These are phyloP conservation scores for Porites cylindrica DNA, from an alignment of 92 coral and sea anemone genomes.

Conservation along the genomic window DNA sequence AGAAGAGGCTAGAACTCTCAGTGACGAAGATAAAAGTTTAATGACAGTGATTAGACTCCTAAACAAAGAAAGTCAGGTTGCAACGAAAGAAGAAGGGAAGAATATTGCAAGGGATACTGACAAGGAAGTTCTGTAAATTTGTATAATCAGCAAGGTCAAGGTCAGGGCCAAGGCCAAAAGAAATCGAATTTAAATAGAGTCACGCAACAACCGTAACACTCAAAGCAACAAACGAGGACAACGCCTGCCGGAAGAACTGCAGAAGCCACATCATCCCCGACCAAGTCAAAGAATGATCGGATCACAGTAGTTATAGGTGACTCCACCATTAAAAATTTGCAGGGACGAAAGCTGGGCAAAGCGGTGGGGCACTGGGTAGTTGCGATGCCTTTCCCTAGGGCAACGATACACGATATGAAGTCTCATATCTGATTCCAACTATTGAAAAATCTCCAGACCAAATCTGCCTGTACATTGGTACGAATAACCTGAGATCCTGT, in stretches of 20 bases:
- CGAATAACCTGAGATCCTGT: not conserved
- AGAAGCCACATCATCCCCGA: no score
- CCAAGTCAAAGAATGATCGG: no score
- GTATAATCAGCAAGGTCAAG: conserved; percentile 26
- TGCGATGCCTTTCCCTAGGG: conserved; percentile 58
- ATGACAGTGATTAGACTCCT: not conserved
- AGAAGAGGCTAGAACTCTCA: conserved; percentile 8
- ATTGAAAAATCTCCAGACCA: conserved; percentile 45
- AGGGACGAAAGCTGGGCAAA: conserved; percentile 40
- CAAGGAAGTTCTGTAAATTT: conserved; percentile 6
- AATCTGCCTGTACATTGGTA: conserved; percentile 31
- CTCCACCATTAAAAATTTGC: not conserved
- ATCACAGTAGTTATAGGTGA: no score
- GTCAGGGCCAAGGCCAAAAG: not conserved
- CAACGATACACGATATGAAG: conserved; percentile 48
- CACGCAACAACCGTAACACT: no score
- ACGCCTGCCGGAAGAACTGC: no score
- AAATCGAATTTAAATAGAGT: no score
- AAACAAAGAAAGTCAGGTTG: not conserved
- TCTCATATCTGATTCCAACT: conserved; percentile 38
- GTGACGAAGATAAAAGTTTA: no score
- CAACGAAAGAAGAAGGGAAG: conserved; percentile 8
- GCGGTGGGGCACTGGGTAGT: conserved; percentile 54
- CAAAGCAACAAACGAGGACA: no score
- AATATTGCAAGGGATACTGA: conserved; percentile 27